A percentile compares a stretch with the other conserved stretches of the same genome.
Evolutionary conservation across 2,888 invertebrate genomes (phyloP).

Genomic region (Drosophila neoperkinsi): DNA sequence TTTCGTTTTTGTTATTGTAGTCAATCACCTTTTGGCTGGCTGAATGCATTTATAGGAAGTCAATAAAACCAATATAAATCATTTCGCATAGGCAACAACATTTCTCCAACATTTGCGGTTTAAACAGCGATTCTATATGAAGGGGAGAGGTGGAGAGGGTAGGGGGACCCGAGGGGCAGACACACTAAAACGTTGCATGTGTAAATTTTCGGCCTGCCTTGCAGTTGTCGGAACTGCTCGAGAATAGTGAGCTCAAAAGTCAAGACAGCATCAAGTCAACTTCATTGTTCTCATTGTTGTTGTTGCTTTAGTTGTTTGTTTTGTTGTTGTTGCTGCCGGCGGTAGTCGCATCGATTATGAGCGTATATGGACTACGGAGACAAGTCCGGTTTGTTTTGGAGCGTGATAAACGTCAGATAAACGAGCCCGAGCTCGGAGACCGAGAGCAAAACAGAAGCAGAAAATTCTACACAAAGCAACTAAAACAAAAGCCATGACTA

Average conservation of each 20-base stretch:
- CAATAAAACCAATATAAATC: constrained; percentile 66
- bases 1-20: constrained; percentile 49
- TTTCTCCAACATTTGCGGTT: constrained; percentile 27
- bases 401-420: constrained; percentile 76
- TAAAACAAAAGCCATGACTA: constrained; percentile 33
- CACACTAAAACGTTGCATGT: constrained; percentile 53
- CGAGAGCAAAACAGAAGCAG: constrained; percentile 71
- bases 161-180: constrained; percentile 1
- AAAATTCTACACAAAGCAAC: constrained; percentile 18
- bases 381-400: constrained; percentile 74
- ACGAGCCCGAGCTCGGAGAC: constrained; percentile 41
- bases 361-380: constrained; percentile 73
- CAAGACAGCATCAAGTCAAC: constrained; percentile 59
- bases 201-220: constrained; percentile 68
- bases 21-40: constrained; percentile 73
- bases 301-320: constrained; percentile 4
- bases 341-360: constrained; percentile 70
- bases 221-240: constrained; percentile 73
- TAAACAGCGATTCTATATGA: constrained; percentile 16
- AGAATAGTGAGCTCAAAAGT: constrained; percentile 69
- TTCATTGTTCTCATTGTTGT: constrained; percentile 46
- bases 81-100: constrained; percentile 41
- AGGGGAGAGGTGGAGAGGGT: neutral
- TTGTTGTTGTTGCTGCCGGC: constrained; percentile 50
- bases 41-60: constrained; percentile 71